Evolutionary conservation across 2,888 invertebrate species (phyloP).

Genomic region (Microchrysa polita): DNA sequence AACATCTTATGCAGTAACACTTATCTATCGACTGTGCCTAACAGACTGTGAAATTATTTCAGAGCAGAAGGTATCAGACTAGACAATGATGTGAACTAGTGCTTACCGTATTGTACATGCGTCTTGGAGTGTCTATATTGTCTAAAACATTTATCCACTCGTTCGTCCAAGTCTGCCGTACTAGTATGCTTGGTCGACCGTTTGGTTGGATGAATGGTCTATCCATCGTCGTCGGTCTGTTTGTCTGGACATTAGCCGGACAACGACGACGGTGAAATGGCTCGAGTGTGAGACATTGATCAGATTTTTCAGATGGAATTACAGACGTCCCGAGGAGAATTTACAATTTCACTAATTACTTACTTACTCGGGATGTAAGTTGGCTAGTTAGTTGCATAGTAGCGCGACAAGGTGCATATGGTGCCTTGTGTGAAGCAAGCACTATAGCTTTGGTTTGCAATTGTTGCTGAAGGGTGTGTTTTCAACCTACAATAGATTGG

Average conservation of each 20-base stretch:
- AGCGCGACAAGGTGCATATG: constrained; percentile 36
- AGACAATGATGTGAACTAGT: constrained; percentile 31
- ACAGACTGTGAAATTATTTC: constrained; percentile 29
- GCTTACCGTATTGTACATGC: neutral
- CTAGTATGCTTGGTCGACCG: neutral
- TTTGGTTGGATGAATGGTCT: too few species aligned
- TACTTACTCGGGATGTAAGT: neutral
- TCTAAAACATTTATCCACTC: constrained; percentile 19
- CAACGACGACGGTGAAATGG: constrained; percentile 30
- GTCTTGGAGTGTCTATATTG: constrained; percentile 11
- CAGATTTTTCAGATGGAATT: constrained; percentile 43
- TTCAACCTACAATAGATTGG: neutral
- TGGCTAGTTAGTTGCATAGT: neutral
- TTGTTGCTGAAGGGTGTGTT: constrained; percentile 32
- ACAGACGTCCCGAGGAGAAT: constrained; percentile 35
- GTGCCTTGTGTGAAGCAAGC: constrained; percentile 7
- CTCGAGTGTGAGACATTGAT: constrained; percentile 32
- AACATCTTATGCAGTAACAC: neutral
- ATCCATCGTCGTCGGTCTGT: constrained; percentile 5
- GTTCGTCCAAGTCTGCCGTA: constrained; percentile 12
- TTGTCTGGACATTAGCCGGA: constrained; percentile 24
- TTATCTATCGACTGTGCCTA: constrained; percentile 19
- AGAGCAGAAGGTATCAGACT: constrained; percentile 8
- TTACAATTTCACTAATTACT: constrained; percentile 42
- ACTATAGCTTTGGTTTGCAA: neutral